Percentiles rank a stretch among this genome's conserved stretches.
Evolutionary conservation across 2,113 vertebrate genomes (phyloP).

Genomic region (Centropus bengalensis): DNA sequence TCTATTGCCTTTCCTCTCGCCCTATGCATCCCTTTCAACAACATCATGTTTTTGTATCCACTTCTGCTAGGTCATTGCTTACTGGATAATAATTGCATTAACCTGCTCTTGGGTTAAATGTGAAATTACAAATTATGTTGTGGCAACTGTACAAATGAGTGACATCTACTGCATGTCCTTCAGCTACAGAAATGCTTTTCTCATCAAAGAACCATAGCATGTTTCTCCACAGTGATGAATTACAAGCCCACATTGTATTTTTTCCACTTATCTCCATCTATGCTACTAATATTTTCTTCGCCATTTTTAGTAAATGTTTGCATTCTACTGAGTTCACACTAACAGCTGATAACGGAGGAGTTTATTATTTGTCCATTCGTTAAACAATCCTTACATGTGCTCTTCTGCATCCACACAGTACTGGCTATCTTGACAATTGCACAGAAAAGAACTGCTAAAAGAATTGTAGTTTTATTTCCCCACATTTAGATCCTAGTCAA

Average conservation of each 20-base stretch:
- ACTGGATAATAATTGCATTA: background rate
- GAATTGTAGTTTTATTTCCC: background rate
- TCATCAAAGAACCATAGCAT: background rate
- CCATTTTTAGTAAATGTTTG: background rate
- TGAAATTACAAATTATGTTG: background rate
- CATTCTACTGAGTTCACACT: background rate
- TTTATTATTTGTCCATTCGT: background rate
- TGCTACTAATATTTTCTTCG: background rate
- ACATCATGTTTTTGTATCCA: background rate
- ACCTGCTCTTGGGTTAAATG: background rate
- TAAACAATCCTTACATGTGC: background rate
- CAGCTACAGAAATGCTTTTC: background rate
- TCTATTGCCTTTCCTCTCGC: background rate
- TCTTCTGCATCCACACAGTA: background rate
- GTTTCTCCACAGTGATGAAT: background rate
- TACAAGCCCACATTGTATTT: background rate
- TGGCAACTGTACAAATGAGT: background rate
- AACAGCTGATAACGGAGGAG: background rate
- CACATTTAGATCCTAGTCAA: background rate
- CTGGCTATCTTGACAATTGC: background rate
- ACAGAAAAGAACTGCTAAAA: background rate
- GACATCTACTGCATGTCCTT: background rate
- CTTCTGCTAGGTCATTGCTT: background rate
- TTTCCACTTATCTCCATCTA: background rate
- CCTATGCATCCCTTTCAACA: background rate